Percentiles rank a stretch among this genome's conserved stretches.
These are phyloP conservation scores for Saguinus imperator DNA, from an alignment of 2,113 vertebrate genomes.

Conservation along the genomic window DNA sequence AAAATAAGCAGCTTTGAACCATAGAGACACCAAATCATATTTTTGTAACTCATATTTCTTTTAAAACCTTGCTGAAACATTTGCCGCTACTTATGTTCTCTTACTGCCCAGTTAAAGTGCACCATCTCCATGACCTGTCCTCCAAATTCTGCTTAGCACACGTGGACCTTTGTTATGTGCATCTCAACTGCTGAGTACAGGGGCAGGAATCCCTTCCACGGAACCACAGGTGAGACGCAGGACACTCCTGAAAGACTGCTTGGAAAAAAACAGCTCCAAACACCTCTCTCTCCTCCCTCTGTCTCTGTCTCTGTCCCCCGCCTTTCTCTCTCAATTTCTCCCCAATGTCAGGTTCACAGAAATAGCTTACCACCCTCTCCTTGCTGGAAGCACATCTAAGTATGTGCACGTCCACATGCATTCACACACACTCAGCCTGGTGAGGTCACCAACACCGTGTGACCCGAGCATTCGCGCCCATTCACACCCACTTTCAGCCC, in stretches of 20 bases:
- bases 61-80: background rate
- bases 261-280: background rate
- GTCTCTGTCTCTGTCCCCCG: background rate
- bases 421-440: accelerated
- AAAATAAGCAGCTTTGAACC: no score
- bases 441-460: accelerated
- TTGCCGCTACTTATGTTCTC: background rate
- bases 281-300: background rate
- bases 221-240: accelerated
- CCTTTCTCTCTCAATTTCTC: background rate
- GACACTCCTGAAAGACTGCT: background rate
- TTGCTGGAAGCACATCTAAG: accelerated
- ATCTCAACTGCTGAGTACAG: accelerated
- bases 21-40: background rate
- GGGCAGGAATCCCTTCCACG: background rate
- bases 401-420: accelerated
- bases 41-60: background rate
- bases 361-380: no score
- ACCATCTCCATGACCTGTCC: accelerated
- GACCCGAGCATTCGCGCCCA: accelerated
- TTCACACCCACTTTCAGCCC: accelerated
- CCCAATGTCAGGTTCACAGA: background rate
- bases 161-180: accelerated
- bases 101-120: accelerated
- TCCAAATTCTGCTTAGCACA: background rate